Percentiles rank a stretch among this genome's conserved stretches.
Evolutionary conservation across 2,797 vertebrate species (phyloP).

Genomic region (Chloroceryle inda): DNA sequence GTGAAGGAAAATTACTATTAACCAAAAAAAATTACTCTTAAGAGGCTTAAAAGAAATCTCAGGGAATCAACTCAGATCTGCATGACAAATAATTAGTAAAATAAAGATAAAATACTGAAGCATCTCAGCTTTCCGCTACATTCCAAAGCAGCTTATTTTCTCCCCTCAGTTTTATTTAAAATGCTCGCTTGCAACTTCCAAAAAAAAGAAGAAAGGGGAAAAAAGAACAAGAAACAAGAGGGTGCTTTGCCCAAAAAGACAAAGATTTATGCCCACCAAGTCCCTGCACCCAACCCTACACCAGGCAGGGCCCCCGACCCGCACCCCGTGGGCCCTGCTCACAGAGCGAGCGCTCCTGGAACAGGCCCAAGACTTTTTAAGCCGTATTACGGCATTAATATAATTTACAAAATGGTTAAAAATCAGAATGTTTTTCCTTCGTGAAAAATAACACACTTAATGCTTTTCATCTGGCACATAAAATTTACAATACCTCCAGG

Average conservation of each 20-base stretch:
- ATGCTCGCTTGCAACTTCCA: background rate
- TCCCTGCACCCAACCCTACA: background rate
- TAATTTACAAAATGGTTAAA: constrained; percentile 80
- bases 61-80: constrained; percentile 54
- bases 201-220: fast-evolving
- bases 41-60: constrained; percentile 70
- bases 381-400: constrained; percentile 70
- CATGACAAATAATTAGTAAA: constrained; percentile 72
- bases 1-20: constrained; percentile 53
- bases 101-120: constrained; percentile 64
- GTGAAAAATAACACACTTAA: constrained; percentile 80
- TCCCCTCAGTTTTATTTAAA: constrained; percentile 28
- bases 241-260: background rate
- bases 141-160: constrained; percentile 62
- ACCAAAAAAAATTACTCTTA: constrained; percentile 69
- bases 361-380: constrained; percentile 27
- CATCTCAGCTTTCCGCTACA: constrained; percentile 49
- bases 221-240: background rate
- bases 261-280: background rate
- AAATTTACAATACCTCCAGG: constrained; percentile 84
- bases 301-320: background rate
- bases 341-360: background rate
- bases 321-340: background rate
- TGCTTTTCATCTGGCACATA: constrained; percentile 84
- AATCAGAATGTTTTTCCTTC: constrained; percentile 80